phyloP scores from a whole-genome alignment of 2,113 vertebrate species.

The Xiphophorus maculatus region DNA sequence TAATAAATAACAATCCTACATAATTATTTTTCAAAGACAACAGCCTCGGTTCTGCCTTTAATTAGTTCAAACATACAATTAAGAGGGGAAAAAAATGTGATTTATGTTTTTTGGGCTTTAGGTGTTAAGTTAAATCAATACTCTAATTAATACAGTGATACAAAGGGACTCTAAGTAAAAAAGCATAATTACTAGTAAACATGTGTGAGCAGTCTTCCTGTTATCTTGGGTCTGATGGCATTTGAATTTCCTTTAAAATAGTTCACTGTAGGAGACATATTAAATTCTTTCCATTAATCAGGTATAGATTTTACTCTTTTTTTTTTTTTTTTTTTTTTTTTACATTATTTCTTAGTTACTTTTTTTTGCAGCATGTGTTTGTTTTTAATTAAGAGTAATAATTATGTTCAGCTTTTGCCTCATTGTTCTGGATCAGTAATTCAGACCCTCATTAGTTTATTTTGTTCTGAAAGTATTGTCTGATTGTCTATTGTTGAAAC shows the following conservation, averaged over 20 bases:
- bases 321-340: no score
- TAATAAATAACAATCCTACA: conserved; percentile 65
- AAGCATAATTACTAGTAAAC: conserved; percentile 65
- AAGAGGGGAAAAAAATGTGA: conserved; percentile 56
- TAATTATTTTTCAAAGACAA: conserved; percentile 64
- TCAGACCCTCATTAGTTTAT: neutral
- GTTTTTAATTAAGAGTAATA: neutral
- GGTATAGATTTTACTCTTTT: neutral
- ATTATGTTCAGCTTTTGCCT: neutral
- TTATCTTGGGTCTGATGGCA: conserved; percentile 2
- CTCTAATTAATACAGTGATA: conserved; percentile 66
- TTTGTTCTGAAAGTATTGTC: neutral
- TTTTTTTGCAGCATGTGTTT: neutral
- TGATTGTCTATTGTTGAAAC: neutral
- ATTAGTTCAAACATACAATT: conserved; percentile 73
- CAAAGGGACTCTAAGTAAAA: conserved; percentile 56
- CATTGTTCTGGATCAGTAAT: neutral
- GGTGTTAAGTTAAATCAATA: conserved; percentile 73
- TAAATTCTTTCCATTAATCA: neutral
- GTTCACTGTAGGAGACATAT: neutral
- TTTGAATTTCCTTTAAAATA: conserved; percentile 1
- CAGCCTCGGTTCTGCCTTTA: conserved; percentile 53
- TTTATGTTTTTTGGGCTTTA: conserved; percentile 74
- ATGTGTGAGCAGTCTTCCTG: conserved; percentile 20
- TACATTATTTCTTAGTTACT: neutral